Evolutionary conservation across 2,888 invertebrate species (phyloP).

Genomic region (Ypsolopha sequella): DNA sequence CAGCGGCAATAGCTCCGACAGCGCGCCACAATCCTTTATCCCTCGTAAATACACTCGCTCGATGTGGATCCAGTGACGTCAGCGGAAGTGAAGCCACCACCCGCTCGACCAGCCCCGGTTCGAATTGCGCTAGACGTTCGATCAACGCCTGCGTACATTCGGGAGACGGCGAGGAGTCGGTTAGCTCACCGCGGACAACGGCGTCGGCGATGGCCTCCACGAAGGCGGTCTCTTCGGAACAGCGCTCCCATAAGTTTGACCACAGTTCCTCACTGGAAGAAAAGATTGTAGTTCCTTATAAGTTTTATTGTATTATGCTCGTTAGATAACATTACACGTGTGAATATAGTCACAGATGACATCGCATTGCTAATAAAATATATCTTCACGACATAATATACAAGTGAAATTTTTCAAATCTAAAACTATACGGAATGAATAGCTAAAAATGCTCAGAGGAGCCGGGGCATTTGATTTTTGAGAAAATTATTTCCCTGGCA

Average conservation of each 20-base stretch:
- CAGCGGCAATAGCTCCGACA: constrained; percentile 53
- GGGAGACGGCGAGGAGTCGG: constrained; percentile 68
- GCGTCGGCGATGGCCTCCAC: constrained; percentile 76
- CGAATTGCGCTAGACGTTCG: constrained; percentile 74
- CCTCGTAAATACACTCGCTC: constrained; percentile 51
- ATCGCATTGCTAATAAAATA: too few species aligned
- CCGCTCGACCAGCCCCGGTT: constrained; percentile 76
- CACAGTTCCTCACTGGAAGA: constrained; percentile 48
- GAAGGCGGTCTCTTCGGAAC: constrained; percentile 65
- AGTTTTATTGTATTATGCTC: too few species aligned
- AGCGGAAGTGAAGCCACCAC: constrained; percentile 69
- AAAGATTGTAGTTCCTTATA: not conserved
- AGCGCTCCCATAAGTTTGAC: constrained; percentile 52
- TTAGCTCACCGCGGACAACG: constrained; percentile 72
- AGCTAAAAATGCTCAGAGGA: too few species aligned
- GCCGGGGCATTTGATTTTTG: too few species aligned
- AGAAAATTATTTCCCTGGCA: too few species aligned
- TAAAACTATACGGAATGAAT: too few species aligned
- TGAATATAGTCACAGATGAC: too few species aligned
- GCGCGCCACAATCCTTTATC: constrained; percentile 48
- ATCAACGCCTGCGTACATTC: constrained; percentile 72
- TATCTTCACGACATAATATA: too few species aligned
- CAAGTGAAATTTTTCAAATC: too few species aligned
- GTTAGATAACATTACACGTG: too few species aligned
- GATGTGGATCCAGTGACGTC: constrained; percentile 52